phyloP scores from a whole-genome alignment of 2,113 vertebrate genomes.

The Vidua macroura region DNA sequence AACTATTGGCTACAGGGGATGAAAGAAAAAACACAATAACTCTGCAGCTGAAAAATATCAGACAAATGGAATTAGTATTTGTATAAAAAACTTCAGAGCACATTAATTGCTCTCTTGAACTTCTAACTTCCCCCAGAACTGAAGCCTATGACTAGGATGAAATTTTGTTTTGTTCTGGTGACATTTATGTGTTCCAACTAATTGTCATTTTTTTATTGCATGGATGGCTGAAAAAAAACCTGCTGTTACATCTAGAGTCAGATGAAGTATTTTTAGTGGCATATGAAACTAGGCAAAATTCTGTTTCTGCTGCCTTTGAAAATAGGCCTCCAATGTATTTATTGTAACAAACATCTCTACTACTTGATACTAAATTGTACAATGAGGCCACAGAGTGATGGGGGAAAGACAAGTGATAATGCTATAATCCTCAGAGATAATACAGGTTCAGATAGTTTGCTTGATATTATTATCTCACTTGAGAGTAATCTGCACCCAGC shows the following conservation, averaged over 20 bases:
- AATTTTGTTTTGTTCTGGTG: not conserved
- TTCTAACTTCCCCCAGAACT: not conserved
- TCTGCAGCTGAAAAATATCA: not conserved
- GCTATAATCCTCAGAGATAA: not conserved
- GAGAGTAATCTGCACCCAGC: not conserved
- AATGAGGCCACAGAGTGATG: accelerated
- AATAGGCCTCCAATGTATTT: not conserved
- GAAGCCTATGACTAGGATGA: not conserved
- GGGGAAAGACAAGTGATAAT: not conserved
- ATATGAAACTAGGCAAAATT: not conserved
- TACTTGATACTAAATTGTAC: not conserved
- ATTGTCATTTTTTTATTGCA: not conserved
- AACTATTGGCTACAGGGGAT: not conserved
- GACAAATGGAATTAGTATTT: not conserved
- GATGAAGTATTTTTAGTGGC: not conserved
- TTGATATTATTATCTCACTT: not conserved
- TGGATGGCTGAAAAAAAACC: not conserved
- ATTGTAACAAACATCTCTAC: not conserved
- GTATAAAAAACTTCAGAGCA: not conserved
- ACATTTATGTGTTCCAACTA: not conserved
- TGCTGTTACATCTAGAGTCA: not conserved
- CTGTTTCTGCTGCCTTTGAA: not conserved
- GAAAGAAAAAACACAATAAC: not conserved
- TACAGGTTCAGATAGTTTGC: not conserved
- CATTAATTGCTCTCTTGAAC: not conserved